Percentiles rank a stretch among this genome's conserved stretches.
Evolutionary conservation across 2,888 invertebrate species (phyloP).

Genomic region (Drosophila barbarae): DNA sequence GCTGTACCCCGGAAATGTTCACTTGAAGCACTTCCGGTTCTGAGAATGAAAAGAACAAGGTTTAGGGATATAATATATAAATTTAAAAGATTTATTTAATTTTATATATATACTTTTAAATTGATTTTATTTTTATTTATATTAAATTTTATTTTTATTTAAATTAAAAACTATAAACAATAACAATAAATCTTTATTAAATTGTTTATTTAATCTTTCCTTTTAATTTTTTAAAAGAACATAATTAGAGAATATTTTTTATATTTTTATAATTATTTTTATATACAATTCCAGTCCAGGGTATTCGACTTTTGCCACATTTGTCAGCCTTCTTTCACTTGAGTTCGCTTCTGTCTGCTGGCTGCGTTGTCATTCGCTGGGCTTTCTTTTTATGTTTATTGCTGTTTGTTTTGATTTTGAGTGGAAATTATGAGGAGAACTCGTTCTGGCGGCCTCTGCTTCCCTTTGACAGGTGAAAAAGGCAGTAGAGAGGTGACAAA

Average conservation of each 20-base stretch:
- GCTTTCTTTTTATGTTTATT: constrained; percentile 25
- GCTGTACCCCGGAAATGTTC: constrained; percentile 5
- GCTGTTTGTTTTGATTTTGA: constrained; percentile 53
- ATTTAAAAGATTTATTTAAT: background rate
- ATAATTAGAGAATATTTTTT: background rate
- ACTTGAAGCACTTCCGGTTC: background rate
- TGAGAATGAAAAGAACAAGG: background rate
- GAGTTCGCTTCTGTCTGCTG: constrained; percentile 19
- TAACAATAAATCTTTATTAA: too few species aligned
- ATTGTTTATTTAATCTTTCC: too few species aligned
- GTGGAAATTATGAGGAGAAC: constrained; percentile 25
- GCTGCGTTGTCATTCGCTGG: background rate
- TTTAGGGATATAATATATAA: too few species aligned
- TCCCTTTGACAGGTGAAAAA: constrained; percentile 2
- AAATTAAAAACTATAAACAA: too few species aligned
- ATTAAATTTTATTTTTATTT: background rate
- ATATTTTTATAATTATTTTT: too few species aligned
- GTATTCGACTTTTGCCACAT: constrained; percentile 3
- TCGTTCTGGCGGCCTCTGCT: background rate
- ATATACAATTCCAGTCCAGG: background rate
- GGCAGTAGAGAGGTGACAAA: background rate
- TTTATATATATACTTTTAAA: too few species aligned
- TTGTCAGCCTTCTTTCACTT: constrained; percentile 11
- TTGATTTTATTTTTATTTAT: too few species aligned
- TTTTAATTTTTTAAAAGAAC: too few species aligned